Evolutionary conservation across 2,888 invertebrate species (phyloP).

Genomic region (Molorchus minor): DNA sequence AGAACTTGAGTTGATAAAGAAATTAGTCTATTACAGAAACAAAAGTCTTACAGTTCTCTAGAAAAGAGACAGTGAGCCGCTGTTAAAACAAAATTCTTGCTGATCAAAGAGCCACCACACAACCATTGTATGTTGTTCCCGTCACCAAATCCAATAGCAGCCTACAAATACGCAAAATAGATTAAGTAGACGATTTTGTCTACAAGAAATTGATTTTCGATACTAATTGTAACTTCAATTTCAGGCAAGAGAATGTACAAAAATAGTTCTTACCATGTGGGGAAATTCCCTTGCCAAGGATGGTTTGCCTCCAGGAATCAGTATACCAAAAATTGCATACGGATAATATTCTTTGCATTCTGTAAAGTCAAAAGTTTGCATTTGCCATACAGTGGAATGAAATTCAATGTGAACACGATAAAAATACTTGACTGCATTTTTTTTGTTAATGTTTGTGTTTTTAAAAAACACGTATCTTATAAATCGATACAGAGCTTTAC

Average conservation of each 20-base stretch:
- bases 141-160: slow-evolving; percentile 51
- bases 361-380: background rate
- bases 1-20: too few relatives aligned
- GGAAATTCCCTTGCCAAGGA: slow-evolving; percentile 16
- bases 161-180: slow-evolving; percentile 48
- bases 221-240: too few relatives aligned
- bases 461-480: too few relatives aligned
- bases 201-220: too few relatives aligned
- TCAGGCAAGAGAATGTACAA: slow-evolving; percentile 1
- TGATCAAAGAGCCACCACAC: slow-evolving; percentile 75
- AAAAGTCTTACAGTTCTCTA: slow-evolving; percentile 44
- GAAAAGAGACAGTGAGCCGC: slow-evolving; percentile 71
- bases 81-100: slow-evolving; percentile 70
- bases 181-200: too few relatives aligned
- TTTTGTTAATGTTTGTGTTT: too few relatives aligned
- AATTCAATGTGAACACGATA: too few relatives aligned
- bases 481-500: too few relatives aligned
- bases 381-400: too few relatives aligned
- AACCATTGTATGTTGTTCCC: slow-evolving; percentile 60
- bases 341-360: slow-evolving; percentile 15
- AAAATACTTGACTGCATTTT: too few relatives aligned
- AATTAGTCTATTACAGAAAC: too few relatives aligned
- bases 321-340: background rate
- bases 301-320: slow-evolving; percentile 6
- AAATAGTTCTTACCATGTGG: slow-evolving; percentile 20